Conservation (phyloP, 2,113 vertebrate species). For the Casuarius casuarius region DNA sequence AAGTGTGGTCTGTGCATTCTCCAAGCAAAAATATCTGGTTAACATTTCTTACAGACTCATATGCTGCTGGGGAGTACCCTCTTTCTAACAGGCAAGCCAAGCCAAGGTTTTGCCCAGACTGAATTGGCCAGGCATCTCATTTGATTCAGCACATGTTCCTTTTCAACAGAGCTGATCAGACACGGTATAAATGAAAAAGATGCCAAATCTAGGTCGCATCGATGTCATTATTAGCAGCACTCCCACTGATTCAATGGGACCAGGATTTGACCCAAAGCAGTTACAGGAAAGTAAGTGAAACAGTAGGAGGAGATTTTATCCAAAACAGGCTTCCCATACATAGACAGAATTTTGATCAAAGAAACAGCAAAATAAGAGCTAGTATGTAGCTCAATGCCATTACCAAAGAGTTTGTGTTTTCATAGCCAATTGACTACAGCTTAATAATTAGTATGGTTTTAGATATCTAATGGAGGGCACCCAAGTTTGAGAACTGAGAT, state of each 20-base stretch:
- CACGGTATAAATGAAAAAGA: neutral
- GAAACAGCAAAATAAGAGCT: neutral
- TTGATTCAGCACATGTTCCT: neutral
- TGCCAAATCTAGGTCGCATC: neutral
- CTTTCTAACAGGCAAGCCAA: neutral
- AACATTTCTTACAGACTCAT: neutral
- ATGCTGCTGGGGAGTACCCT: neutral
- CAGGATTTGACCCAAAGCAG: neutral
- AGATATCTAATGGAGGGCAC: neutral
- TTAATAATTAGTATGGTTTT: neutral
- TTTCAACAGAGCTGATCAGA: neutral
- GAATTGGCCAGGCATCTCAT: neutral
- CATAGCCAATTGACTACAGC: neutral
- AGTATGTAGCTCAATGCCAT: neutral
- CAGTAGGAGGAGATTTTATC: neutral
- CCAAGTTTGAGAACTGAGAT: neutral
- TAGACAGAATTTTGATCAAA: neutral
- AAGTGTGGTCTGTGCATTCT: neutral
- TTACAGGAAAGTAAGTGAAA: neutral
- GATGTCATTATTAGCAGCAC: neutral
- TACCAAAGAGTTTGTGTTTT: neutral
- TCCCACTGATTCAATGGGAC: neutral
- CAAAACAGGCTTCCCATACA: neutral
- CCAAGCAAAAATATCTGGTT: neutral
- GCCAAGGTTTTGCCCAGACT: neutral